Base-by-base conservation (phyloP, 2,113 vertebrate genomes). In the Lepus timidus region DNA sequence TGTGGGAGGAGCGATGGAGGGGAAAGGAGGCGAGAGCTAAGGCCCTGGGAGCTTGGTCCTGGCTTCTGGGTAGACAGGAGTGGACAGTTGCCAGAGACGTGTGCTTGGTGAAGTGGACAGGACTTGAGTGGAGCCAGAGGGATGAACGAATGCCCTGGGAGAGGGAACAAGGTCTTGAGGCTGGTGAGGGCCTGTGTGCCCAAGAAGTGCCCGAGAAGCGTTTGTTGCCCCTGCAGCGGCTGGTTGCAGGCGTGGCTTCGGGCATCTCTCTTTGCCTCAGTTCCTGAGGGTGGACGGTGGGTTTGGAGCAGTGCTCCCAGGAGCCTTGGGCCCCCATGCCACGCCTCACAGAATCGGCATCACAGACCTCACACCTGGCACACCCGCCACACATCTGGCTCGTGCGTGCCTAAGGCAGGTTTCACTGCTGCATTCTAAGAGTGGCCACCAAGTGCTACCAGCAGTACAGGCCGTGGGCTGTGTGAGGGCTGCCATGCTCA, bases 381-480 rank as follows among this genome's bases (percentile, higher is more conserved):
- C 52, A 64, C 2, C 23, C 33, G 49, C 61, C 62, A 12, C n/a
- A 9, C 23, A 29, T 14, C 31, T 81, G 74, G 23, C 61, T 86
- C 52, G 55, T 19, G 4, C 7, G 19, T 17, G 25, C 10, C 29
- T 11, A 19, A 62, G 39, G 0, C 19, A 11, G 3, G 12, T 25
- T 31, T 62, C 1, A 20, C 49, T 68, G 73, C 31, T 68, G 29
- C 12, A 29, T 68, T 80, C 80, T 61, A 11, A 49, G 36, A 58
- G 23, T 10, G 33, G 80, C 31, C 49, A 3, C 52, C 13, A 39
- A 23, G 29, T 2, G 39, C 44, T 51, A 19, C 13, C 14, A 96
- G 97, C 94, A 95, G 96, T 96, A 95, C 85, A 95, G 96, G 96
- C 90, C 85, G 85, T 94, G 95, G 90, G 92, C 87, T 95, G 85